phyloP scores from a whole-genome alignment of 2,797 vertebrate species.

The Acanthis flammea region DNA sequence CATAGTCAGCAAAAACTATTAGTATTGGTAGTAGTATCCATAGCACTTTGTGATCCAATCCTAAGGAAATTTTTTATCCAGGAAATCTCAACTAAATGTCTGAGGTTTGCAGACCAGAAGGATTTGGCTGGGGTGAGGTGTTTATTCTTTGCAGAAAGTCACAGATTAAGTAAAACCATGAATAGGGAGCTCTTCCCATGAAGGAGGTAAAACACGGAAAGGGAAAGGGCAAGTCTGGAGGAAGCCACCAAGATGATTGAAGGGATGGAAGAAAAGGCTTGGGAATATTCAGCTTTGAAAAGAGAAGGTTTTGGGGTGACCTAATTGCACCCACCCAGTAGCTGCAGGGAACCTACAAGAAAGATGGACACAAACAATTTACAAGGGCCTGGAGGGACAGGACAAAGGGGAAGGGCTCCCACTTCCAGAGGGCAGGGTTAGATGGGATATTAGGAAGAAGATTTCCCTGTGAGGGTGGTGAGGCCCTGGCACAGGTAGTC shows the following conservation, averaged over 20 bases:
- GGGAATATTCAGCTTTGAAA: background rate
- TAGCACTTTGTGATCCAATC: background rate
- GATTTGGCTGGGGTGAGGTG: background rate
- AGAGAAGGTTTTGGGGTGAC: background rate
- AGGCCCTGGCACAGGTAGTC: background rate
- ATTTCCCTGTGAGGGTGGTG: background rate
- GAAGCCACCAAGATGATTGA: background rate
- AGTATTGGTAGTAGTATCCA: rapidly evolving
- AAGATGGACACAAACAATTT: background rate
- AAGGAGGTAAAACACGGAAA: rapidly evolving
- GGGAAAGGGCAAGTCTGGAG: background rate
- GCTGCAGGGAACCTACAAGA: background rate
- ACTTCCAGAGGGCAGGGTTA: background rate
- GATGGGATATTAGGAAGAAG: background rate
- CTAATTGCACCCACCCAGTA: background rate
- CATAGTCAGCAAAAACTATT: background rate
- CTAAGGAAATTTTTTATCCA: background rate
- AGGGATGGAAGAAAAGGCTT: background rate
- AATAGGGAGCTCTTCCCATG: rapidly evolving
- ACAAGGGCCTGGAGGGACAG: background rate
- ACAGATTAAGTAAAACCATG: background rate
- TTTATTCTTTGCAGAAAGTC: background rate
- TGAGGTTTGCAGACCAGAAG: background rate
- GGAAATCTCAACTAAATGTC: background rate
- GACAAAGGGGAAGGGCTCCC: background rate